Evolutionary conservation across 2,888 invertebrate genomes (phyloP).

Genomic region (Ptycholaimellus sp.): DNA sequence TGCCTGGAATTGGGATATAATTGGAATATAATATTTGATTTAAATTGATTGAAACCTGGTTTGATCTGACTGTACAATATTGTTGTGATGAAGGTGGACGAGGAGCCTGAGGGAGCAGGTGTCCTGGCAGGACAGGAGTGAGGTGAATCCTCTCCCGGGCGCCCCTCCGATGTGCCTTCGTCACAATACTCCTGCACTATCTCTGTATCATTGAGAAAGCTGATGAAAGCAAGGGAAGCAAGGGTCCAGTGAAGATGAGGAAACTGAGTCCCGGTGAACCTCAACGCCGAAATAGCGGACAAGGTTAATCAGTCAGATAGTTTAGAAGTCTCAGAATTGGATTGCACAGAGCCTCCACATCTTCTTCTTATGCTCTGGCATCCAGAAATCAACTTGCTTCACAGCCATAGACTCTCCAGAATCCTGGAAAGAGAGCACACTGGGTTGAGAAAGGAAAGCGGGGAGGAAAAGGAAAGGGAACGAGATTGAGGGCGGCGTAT

Average conservation of each 20-base stretch:
- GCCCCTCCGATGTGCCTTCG: slow-evolving; percentile 34
- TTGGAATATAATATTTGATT: too few species aligned
- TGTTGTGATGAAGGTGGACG: slow-evolving; percentile 42
- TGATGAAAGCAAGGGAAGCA: too few species aligned
- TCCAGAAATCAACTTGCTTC: slow-evolving; percentile 42
- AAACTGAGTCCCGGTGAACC: slow-evolving; percentile 67
- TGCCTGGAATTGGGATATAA: too few species aligned
- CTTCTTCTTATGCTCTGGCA: slow-evolving; percentile 46
- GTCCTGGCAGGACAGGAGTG: slow-evolving; percentile 40
- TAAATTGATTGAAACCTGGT: slow-evolving; percentile 29
- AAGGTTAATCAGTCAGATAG: slow-evolving; percentile 57
- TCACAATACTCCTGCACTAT: slow-evolving; percentile 86
- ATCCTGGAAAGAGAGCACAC: too few species aligned
- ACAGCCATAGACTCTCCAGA: slow-evolving; percentile 77
- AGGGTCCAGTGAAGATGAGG: slow-evolving; percentile 90
- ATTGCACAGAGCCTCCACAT: slow-evolving; percentile 61
- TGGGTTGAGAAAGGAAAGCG: too few species aligned
- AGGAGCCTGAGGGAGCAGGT: slow-evolving; percentile 60
- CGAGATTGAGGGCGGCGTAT: slow-evolving; percentile 76
- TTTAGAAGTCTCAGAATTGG: slow-evolving; percentile 69
- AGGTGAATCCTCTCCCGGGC: slow-evolving; percentile 28
- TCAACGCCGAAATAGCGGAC: slow-evolving; percentile 79
- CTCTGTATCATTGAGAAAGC: too few species aligned
- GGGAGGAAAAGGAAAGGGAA: too few species aligned
- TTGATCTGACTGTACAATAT: slow-evolving; percentile 81